phyloP scores from a whole-genome alignment of 2,888 invertebrate species.

The Epistrophe grossulariae region DNA sequence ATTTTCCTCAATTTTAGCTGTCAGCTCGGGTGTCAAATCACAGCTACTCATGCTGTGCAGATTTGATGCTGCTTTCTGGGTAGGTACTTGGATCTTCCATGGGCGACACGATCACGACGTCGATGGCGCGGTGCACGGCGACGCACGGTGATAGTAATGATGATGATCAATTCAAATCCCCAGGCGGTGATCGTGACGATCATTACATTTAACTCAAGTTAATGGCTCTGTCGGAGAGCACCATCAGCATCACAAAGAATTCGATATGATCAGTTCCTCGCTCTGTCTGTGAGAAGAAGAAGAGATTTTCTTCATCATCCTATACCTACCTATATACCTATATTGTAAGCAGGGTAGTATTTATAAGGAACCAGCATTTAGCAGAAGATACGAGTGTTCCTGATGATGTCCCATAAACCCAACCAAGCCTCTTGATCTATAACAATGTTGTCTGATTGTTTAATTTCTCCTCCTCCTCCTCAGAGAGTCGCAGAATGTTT shows the following conservation, averaged over 20 bases:
- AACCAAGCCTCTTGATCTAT: constrained; percentile 20
- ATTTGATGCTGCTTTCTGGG: constrained; percentile 60
- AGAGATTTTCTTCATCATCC: constrained; percentile 43
- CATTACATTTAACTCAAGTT: constrained; percentile 73
- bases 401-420: neutral
- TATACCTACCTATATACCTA: too few species aligned
- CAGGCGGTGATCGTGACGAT: constrained; percentile 78
- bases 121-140: constrained; percentile 15
- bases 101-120: constrained; percentile 38
- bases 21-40: constrained; percentile 84
- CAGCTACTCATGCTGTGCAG: constrained; percentile 84
- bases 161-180: constrained; percentile 81
- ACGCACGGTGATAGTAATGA: constrained; percentile 76
- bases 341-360: neutral
- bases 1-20: constrained; percentile 83
- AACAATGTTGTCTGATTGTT: constrained; percentile 61
- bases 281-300: constrained; percentile 49
- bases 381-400: constrained; percentile 41
- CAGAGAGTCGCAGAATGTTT: neutral
- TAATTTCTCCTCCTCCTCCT: constrained; percentile 31
- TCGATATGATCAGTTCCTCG: constrained; percentile 54
- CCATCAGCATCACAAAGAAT: constrained; percentile 46
- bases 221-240: constrained; percentile 69
- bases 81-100: constrained; percentile 25
- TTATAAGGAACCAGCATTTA: constrained; percentile 34